Conservation (phyloP, 1,140 invertebrate genomes). For the Hesperophylax magnus region DNA sequence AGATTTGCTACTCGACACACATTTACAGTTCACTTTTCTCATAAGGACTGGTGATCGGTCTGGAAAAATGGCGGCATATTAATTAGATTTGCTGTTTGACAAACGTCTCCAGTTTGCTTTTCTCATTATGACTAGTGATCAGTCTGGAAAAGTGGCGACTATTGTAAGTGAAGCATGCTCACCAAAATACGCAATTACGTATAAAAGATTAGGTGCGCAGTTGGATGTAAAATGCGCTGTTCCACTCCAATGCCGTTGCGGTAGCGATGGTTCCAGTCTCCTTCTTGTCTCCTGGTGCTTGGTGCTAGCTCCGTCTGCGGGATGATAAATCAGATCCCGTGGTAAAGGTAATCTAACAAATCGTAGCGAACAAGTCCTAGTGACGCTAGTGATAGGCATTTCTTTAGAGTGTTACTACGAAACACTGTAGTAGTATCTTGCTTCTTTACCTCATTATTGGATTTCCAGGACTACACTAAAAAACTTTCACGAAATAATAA, state of each 20-base stretch:
- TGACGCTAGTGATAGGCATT: not conserved
- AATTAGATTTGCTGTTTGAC: no score
- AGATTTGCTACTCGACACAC: slow-evolving; percentile 45
- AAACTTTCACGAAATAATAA: not conserved
- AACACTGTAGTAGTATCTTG: no score
- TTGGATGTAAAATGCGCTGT: not conserved
- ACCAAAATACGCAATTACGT: not conserved
- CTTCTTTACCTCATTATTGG: not conserved
- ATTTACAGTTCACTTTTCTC: slow-evolving; percentile 43
- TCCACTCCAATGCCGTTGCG: not conserved
- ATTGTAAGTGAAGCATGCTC: not conserved
- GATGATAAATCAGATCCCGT: not conserved
- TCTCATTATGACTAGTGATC: no score
- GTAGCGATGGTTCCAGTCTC: not conserved
- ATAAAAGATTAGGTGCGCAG: not conserved
- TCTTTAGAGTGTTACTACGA: not conserved
- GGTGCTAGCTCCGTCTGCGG: not conserved
- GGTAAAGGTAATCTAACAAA: no score
- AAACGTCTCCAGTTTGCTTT: no score
- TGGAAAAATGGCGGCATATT: not conserved
- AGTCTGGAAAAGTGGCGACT: no score
- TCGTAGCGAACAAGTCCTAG: not conserved
- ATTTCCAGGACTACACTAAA: not conserved
- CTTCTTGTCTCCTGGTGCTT: no score
- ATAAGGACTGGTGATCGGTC: slow-evolving; percentile 32